Evolutionary conservation across 2,113 vertebrate genomes (phyloP), one percentile per base, ranked within the genome.

Genomic region (Colius striatus): DNA sequence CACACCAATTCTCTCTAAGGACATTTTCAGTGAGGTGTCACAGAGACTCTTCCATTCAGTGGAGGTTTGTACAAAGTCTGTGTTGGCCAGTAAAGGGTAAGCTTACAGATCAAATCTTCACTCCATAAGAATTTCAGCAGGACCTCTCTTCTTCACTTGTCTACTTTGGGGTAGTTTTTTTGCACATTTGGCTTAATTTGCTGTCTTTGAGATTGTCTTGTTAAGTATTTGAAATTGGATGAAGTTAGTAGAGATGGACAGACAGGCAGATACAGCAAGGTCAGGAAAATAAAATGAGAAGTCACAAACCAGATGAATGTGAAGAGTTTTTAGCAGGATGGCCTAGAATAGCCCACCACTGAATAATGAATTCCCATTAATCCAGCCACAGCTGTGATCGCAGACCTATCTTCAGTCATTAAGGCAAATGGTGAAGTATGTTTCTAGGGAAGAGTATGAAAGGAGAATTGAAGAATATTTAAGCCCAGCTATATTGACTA

Each of bases 231-330:
- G 61, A 71, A 75, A 74, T 5, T 38, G 41, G 36, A 21, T 45
- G 55, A 77, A 70, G 18, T 54, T 21, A 67, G 48, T 9, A 13
- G 53, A 63, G 30, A 53, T 5, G 25, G 38, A 27, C 9, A 47
- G 45, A 38, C 30, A 87, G 34, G 50, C 50, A 89, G 54, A 48
- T 8, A 23, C 26, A 48, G 26, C 22, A 48, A 81, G 41, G 45
- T 38, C 71, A 48, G 36, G 61, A 84, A 74, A 66, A 11, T 0
- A 0, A 66, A 71, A 18, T 0, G 0, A 36, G 53, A 86, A 61
- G 27, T 58, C 77, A 74, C 29, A 89, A 87, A 57, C 0, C 0
- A 77, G 61, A 62, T 63, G 25, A 62, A 50, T 23, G 23, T 58
- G 55, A 89, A 84, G n/a, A 84, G 12, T 18, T 84, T 34, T 57